Percentiles rank a stretch among this genome's conserved stretches.
Evolutionary conservation across 2,113 vertebrate species (phyloP).

Genomic region (Callionymus lyra): DNA sequence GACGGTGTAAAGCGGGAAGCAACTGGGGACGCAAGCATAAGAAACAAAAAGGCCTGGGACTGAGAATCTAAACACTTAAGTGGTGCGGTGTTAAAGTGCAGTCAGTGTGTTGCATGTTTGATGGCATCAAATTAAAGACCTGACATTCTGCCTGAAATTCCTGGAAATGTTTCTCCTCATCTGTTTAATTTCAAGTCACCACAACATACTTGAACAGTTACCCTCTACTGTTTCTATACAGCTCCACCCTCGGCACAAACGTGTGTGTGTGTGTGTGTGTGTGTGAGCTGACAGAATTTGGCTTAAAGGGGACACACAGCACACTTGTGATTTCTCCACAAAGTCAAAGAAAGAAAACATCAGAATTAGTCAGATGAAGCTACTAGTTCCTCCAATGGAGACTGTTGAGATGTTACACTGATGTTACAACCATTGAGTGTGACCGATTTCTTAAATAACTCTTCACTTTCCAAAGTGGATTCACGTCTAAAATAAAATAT

Average conservation of each 20-base stretch:
- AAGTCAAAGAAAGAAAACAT: slow-evolving; percentile 44
- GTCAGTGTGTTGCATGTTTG: slow-evolving; percentile 26
- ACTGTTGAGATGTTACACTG: too few species aligned
- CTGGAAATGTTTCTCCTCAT: slow-evolving; percentile 29
- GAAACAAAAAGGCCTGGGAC: background rate
- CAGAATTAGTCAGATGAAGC: slow-evolving; percentile 28
- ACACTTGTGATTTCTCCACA: slow-evolving; percentile 39
- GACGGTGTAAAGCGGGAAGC: background rate
- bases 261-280: too few species aligned
- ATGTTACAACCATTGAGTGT: too few species aligned
- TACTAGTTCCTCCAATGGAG: too few species aligned
- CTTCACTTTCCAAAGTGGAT: too few species aligned
- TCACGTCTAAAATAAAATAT: too few species aligned
- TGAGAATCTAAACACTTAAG: slow-evolving; percentile 2
- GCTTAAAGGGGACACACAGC: slow-evolving; percentile 34
- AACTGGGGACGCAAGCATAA: background rate
- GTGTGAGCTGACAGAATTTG: slow-evolving; percentile 23
- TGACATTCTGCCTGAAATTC: slow-evolving; percentile 23
- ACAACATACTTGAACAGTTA: slow-evolving; percentile 22
- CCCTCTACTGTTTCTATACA: slow-evolving; percentile 17
- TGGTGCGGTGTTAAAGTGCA: slow-evolving; percentile 9
- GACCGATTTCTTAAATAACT: too few species aligned
- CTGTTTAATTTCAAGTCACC: slow-evolving; percentile 30
- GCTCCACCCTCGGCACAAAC: slow-evolving; percentile 21
- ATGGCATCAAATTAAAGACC: slow-evolving; percentile 23